Percentiles rank a stretch among this genome's conserved stretches.
These are phyloP conservation scores for Trichechus manatus DNA, from an alignment of 2,113 vertebrate genomes.

Conservation along the genomic window DNA sequence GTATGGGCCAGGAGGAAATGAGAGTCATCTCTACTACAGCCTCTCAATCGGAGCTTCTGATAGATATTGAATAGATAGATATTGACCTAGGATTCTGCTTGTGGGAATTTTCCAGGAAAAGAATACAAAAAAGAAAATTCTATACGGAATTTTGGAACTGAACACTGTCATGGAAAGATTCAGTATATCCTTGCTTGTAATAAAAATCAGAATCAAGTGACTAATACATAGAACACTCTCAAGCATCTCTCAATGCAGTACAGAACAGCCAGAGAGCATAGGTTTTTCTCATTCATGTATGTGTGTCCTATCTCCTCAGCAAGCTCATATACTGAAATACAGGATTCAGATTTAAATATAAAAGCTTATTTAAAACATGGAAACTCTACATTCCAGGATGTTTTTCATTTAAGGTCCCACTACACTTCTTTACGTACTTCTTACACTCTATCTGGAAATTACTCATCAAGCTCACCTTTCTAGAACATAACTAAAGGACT, in stretches of 20 bases:
- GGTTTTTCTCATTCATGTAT: neutral
- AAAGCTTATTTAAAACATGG: neutral
- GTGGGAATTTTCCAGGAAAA: neutral
- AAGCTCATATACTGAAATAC: neutral
- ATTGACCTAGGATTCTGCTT: neutral
- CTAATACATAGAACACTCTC: neutral
- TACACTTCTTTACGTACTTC: neutral
- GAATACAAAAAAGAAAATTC: neutral
- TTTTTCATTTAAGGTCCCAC: neutral
- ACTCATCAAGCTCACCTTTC: neutral
- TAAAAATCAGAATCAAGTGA: neutral
- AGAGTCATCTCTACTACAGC: neutral
- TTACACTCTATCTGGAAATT: neutral
- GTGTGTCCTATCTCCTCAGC: neutral
- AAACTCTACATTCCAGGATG: conserved; percentile 2
- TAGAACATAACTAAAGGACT: neutral
- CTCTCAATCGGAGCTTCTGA: neutral
- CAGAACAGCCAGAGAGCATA: accelerated
- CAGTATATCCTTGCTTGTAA: neutral
- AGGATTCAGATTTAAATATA: neutral
- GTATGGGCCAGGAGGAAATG: neutral
- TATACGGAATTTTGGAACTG: neutral
- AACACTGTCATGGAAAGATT: neutral
- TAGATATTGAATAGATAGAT: neutral
- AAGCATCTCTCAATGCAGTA: neutral